These are phyloP conservation scores for Didymodactylos carnosus DNA, from an alignment of 2,888 invertebrate genomes.

Conservation along the genomic window DNA sequence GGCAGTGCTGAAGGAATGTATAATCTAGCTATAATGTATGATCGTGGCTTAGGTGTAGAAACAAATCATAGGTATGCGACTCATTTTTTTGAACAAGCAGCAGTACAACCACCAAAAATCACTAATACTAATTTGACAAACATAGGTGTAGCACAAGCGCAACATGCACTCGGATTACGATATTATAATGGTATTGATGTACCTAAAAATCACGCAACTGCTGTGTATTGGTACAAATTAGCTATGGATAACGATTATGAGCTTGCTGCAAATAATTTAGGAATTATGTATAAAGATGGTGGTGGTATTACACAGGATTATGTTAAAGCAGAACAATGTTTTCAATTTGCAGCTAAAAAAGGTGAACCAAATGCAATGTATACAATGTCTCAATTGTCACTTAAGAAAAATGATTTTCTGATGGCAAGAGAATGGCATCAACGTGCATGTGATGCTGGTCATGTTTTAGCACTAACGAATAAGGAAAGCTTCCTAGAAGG, in stretches of 20 bases:
- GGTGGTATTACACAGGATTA: neutral
- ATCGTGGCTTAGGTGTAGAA: neutral
- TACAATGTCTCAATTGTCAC: neutral
- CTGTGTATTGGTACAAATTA: neutral
- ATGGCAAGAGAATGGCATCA: too few relatives aligned
- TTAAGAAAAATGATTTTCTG: neutral
- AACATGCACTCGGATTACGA: neutral
- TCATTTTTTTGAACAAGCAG: neutral
- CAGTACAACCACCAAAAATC: neutral
- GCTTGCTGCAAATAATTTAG: neutral
- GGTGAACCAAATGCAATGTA: neutral
- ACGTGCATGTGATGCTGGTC: neutral
- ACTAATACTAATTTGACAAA: neutral
- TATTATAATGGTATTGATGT: neutral
- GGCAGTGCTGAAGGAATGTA: neutral
- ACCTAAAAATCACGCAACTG: neutral
- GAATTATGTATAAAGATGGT: neutral
- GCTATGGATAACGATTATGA: neutral
- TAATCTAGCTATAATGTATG: neutral
- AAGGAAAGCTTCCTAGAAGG: neutral
- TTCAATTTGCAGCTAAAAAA: neutral
- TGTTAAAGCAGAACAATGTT: neutral
- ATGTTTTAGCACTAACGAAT: neutral
- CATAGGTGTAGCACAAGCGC: neutral
- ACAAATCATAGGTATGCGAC: neutral